Conservation (phyloP, 2,888 invertebrate species). For the Phytoseiulus persimilis region DNA sequence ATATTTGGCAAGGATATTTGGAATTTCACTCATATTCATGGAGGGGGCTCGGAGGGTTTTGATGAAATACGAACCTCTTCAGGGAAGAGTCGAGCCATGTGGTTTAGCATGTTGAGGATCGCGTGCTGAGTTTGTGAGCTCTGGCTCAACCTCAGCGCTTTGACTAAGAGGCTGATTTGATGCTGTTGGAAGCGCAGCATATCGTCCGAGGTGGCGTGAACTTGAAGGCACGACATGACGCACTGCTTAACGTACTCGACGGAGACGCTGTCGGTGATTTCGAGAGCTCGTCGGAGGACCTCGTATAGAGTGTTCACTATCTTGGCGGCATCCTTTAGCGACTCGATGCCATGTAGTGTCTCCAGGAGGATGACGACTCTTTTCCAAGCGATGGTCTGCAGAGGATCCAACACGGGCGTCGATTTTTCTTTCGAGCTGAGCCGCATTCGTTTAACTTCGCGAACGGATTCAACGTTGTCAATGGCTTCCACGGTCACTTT, state of each 20-base stretch:
- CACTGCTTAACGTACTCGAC: constrained; percentile 83
- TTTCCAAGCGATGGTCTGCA: constrained; percentile 60
- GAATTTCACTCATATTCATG: too few relatives aligned
- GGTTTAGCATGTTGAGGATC: constrained; percentile 49
- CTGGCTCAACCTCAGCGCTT: constrained; percentile 49
- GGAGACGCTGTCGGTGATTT: constrained; percentile 15
- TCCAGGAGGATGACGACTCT: constrained; percentile 71
- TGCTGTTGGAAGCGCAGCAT: constrained; percentile 23
- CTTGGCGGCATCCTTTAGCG: constrained; percentile 60
- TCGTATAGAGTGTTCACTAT: constrained; percentile 10
- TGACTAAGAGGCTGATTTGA: constrained; percentile 49
- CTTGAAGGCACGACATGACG: constrained; percentile 64
- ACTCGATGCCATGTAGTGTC: constrained; percentile 69
- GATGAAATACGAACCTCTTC: constrained; percentile 41
- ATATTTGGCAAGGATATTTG: too few relatives aligned
- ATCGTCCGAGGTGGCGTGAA: constrained; percentile 13
- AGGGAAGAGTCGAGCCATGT: constrained; percentile 42
- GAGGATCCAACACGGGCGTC: background rate
- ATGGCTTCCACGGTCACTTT: background rate
- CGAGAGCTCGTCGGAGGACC: constrained; percentile 8
- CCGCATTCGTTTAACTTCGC: constrained; percentile 17
- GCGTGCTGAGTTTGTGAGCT: constrained; percentile 51
- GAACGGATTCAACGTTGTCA: background rate
- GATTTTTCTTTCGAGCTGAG: background rate
- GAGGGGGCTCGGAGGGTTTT: too few relatives aligned